Conservation (phyloP, 2,888 invertebrate species). For the Drosophila kuntzei region DNA sequence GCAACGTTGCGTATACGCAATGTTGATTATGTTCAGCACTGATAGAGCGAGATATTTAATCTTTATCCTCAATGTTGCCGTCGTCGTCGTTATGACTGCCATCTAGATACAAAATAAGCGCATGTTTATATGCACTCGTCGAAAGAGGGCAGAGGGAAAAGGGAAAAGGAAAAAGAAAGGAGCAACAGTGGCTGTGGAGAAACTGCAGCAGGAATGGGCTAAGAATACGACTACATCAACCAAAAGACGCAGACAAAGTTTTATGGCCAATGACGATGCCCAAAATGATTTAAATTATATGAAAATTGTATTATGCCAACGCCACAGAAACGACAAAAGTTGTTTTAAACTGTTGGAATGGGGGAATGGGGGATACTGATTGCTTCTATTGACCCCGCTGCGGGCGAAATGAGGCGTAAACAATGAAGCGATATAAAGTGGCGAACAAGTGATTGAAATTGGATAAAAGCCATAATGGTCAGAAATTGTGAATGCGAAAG, state of each 20-base stretch:
- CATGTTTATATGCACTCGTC: slow-evolving; percentile 63
- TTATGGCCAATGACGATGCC: slow-evolving; percentile 59
- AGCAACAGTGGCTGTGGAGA: slow-evolving; percentile 9
- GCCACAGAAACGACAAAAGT: slow-evolving; percentile 28
- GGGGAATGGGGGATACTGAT: slow-evolving; percentile 10
- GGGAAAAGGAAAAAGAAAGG: neutral
- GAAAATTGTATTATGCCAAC: slow-evolving; percentile 68
- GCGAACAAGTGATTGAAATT: slow-evolving; percentile 69
- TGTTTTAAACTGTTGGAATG: slow-evolving; percentile 14
- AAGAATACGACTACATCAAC: slow-evolving; percentile 3
- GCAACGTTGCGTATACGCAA: slow-evolving; percentile 68
- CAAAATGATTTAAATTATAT: slow-evolving; percentile 76
- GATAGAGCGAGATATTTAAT: slow-evolving; percentile 13
- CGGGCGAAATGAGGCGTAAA: slow-evolving; percentile 46
- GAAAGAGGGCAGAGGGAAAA: neutral
- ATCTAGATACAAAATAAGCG: slow-evolving; percentile 73
- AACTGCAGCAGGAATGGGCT: slow-evolving; percentile 39
- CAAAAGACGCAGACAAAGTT: slow-evolving; percentile 62
- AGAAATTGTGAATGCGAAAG: slow-evolving; percentile 29
- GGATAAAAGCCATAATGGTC: slow-evolving; percentile 64
- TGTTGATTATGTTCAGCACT: slow-evolving; percentile 56
- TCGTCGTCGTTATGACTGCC: slow-evolving; percentile 9
- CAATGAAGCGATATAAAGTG: slow-evolving; percentile 69
- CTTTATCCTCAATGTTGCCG: neutral
- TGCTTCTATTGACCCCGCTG: slow-evolving; percentile 15